A percentile compares a stretch with the other conserved stretches of the same genome.
Conservation (phyloP, 2,888 invertebrate species). For the Drosophila macrothrix region DNA sequence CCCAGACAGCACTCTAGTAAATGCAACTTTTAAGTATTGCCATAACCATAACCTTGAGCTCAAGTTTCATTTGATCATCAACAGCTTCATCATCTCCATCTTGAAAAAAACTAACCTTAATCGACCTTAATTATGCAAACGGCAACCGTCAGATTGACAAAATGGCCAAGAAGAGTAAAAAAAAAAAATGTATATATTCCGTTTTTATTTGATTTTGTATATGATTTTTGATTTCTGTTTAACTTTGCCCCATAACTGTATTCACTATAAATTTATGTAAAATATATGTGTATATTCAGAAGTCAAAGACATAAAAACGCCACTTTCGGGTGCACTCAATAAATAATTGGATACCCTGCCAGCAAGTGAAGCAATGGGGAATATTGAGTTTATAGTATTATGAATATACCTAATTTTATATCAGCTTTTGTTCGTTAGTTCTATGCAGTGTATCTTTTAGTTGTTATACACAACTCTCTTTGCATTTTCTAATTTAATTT, state of each 20-base stretch:
- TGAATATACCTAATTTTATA: neutral
- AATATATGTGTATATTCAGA: constrained; percentile 38
- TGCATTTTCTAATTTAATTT: constrained; percentile 17
- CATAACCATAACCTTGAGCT: constrained; percentile 75
- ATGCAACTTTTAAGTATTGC: constrained; percentile 49
- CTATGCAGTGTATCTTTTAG: constrained; percentile 15
- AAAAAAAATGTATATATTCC: constrained; percentile 15
- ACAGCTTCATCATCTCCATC: constrained; percentile 11
- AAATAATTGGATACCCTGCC: constrained; percentile 10
- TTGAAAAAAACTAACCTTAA: constrained; percentile 61
- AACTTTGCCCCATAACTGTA: constrained; percentile 62
- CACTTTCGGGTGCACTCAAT: constrained; percentile 35
- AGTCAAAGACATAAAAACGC: constrained; percentile 26
- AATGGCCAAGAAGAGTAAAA: constrained; percentile 35
- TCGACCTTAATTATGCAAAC: constrained; percentile 79
- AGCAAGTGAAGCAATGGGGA: neutral
- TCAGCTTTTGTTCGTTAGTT: neutral
- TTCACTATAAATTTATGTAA: constrained; percentile 45
- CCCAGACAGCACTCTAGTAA: constrained; percentile 33
- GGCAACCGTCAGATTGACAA: constrained; percentile 56
- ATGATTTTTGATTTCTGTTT: constrained; percentile 20
- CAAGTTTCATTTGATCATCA: constrained; percentile 56
- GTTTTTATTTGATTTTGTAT: constrained; percentile 28
- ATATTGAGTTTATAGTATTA: neutral
- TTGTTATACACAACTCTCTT: neutral